These are phyloP conservation scores for Julus scandinavius DNA, from an alignment of 2,888 invertebrate genomes.

Conservation along the genomic window DNA sequence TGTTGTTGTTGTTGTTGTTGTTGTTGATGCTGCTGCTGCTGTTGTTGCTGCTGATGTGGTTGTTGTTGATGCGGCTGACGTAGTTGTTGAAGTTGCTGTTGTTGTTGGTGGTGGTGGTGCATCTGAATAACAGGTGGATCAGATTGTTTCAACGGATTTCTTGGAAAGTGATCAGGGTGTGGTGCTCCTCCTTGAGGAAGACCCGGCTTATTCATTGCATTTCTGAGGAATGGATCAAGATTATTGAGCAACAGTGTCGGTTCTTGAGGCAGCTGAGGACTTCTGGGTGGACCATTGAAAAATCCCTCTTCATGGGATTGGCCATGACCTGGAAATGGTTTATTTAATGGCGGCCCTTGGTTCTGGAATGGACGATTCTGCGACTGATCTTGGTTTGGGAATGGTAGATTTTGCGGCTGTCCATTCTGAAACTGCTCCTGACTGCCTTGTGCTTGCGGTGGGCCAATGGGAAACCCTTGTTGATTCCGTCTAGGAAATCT, in stretches of 20 bases:
- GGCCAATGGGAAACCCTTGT: background rate
- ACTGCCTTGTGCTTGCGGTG: background rate
- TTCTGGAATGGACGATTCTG: background rate
- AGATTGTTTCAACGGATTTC: background rate
- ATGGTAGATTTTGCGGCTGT: background rate
- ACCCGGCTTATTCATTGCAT: background rate
- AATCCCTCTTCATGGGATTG: background rate
- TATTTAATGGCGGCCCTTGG: background rate
- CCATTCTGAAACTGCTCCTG: background rate
- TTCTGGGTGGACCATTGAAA: background rate
- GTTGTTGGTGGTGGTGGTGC: background rate
- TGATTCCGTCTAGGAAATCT: background rate
- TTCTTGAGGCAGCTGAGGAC: background rate
- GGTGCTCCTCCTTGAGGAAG: background rate
- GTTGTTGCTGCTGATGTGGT: background rate
- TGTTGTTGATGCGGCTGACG: background rate
- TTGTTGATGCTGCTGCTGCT: background rate
- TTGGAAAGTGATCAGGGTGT: background rate
- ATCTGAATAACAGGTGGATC: background rate
- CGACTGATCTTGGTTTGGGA: background rate
- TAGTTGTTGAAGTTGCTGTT: background rate
- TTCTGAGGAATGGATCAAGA: background rate
- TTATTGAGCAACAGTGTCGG: background rate
- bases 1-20: constrained; percentile 9
- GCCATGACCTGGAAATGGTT: background rate